Evolutionary conservation across 2,888 invertebrate genomes (phyloP).

Genomic region (Amphipyra berbera): DNA sequence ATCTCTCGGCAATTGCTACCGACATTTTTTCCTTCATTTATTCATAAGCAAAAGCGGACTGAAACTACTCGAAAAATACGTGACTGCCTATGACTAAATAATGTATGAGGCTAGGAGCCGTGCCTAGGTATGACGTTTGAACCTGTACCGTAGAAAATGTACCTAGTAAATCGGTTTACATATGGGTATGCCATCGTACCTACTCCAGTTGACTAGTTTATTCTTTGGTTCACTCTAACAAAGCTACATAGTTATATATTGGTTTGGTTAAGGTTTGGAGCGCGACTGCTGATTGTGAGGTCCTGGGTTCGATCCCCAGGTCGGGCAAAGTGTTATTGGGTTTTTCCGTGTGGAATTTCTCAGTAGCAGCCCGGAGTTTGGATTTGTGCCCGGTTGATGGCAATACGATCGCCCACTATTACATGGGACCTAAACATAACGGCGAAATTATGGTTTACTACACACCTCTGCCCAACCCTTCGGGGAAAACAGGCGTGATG

Average conservation of each 20-base stretch:
- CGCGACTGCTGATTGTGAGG: too few species aligned
- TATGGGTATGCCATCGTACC: slow-evolving; percentile 5
- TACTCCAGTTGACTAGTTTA: slow-evolving; percentile 1
- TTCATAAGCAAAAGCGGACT: slow-evolving; percentile 84
- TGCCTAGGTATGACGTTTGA: slow-evolving; percentile 67
- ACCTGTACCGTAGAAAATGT: slow-evolving; percentile 52
- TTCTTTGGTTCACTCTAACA: slow-evolving; percentile 12
- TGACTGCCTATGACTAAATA: slow-evolving; percentile 83
- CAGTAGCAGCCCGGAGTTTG: too few species aligned
- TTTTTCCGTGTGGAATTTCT: too few species aligned
- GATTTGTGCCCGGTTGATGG: too few species aligned
- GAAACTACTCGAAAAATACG: slow-evolving; percentile 85
- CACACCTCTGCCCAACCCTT: too few species aligned
- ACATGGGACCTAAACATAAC: too few species aligned
- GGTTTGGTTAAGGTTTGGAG: not conserved
- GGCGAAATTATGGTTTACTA: too few species aligned
- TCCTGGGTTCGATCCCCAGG: too few species aligned
- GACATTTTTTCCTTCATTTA: slow-evolving; percentile 83
- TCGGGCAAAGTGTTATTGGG: too few species aligned
- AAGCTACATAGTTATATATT: not conserved
- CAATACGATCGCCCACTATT: too few species aligned
- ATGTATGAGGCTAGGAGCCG: slow-evolving; percentile 72
- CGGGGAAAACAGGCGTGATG: too few species aligned
- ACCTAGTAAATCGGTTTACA: slow-evolving; percentile 38
- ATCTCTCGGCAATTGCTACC: slow-evolving; percentile 76